phyloP scores from a whole-genome alignment of 2,113 vertebrate species.

The Calidris pygmaea region DNA sequence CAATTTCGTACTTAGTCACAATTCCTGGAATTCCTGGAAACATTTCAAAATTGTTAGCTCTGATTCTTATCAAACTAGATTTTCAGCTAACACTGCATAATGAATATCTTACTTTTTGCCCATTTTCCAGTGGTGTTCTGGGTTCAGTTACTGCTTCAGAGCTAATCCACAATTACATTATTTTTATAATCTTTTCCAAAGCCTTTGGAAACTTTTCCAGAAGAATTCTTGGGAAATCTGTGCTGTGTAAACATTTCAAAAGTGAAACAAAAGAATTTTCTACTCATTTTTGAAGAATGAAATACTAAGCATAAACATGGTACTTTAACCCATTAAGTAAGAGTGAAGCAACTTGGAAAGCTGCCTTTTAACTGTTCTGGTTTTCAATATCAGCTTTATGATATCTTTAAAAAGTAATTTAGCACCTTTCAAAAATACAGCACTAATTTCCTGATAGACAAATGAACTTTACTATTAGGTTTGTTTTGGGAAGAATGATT shows the following conservation, averaged over 20 bases:
- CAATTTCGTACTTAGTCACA: neutral
- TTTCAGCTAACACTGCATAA: neutral
- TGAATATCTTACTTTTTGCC: neutral
- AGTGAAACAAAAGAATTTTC: slow-evolving; percentile 23
- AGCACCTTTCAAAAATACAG: slow-evolving; percentile 30
- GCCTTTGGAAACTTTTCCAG: slow-evolving; percentile 7
- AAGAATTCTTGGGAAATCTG: slow-evolving; percentile 26
- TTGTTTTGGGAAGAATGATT: slow-evolving; percentile 55
- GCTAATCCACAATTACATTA: slow-evolving; percentile 29
- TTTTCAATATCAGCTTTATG: slow-evolving; percentile 27
- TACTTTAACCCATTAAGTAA: neutral
- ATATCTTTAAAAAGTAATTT: slow-evolving; percentile 35
- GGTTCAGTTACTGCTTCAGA: slow-evolving; percentile 17
- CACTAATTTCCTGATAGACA: slow-evolving; percentile 36
- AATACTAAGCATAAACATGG: neutral
- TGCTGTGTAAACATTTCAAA: slow-evolving; percentile 21
- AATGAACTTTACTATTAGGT: slow-evolving; percentile 35
- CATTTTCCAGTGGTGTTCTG: slow-evolving; percentile 1
- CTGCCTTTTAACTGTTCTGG: neutral
- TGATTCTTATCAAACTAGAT: neutral
- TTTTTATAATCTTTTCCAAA: slow-evolving; percentile 30
- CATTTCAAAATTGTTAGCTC: neutral
- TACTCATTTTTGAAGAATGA: neutral
- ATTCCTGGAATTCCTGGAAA: slow-evolving; percentile 5
- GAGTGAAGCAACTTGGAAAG: neutral